Base-by-base conservation (phyloP, 2,113 vertebrate species). In the Loxodonta africana region DNA sequence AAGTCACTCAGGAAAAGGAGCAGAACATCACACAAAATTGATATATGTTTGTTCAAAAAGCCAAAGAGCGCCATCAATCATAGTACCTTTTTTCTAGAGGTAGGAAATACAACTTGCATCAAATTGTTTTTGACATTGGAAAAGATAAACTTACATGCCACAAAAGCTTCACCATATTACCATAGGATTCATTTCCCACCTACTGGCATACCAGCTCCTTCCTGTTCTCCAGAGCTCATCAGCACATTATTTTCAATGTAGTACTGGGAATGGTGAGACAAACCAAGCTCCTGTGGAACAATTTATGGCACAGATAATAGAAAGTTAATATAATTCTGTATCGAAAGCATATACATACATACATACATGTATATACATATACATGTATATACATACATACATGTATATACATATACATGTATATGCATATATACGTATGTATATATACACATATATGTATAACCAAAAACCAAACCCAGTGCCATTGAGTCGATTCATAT, bases 151-250 rank as follows among this genome's bases (percentile, higher is more conserved):
- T 71, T 37, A 51, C 11, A 41, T 65, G 20, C 30, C 74, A 93
- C n/a, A n/a, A 5, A 82, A 46, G 11, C 53, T 57, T 57, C 53
- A 57, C 14, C 51, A 12, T 28, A n/a, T 76, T 78, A n/a, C 21
- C 26, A 44, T 30, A 57, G 30, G 46, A 67, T 46, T 83, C 80
- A 37, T 60, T 86, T 96, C 80, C 82, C 60, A 82, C 53, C 48
- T 76, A 76, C 71, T 69, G 81, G 25, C 41, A 15, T 51, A 46
- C 28, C 37, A 91, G 18, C 46, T 78, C 73, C 67, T 91, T 73
- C 46, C 65, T 93, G 65, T 11, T 88, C 60, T 88, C 73, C 48
- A 26, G 46, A 92, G 28, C 63, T 86, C 30, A 82, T 97, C 67
- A 88, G 88, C 65, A 71, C n/a, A 46, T 82, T 85, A 28, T 78